Conservation (phyloP, 2,888 invertebrate genomes). For the Steinernema carpocapsae region DNA sequence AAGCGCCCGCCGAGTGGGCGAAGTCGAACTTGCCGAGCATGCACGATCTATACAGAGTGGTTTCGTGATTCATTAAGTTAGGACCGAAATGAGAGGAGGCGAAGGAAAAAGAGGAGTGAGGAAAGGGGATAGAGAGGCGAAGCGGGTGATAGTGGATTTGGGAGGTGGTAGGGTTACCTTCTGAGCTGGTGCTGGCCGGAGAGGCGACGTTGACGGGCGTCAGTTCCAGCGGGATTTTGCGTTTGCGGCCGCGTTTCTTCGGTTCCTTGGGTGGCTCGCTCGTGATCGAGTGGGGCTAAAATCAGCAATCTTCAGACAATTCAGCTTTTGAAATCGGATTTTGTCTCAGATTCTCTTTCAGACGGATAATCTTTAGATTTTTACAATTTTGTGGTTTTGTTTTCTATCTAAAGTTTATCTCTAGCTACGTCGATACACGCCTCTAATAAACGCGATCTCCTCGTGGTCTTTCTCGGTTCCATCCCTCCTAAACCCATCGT, state of each 20-base stretch:
- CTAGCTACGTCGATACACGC: too few species aligned
- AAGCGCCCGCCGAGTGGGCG: constrained; percentile 49
- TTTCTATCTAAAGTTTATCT: too few species aligned
- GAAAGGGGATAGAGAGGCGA: neutral
- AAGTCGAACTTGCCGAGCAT: constrained; percentile 36
- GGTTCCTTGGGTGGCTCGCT: neutral
- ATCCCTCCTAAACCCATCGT: too few species aligned
- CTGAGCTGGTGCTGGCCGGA: constrained; percentile 1
- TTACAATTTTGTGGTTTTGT: too few species aligned
- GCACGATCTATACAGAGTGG: constrained; percentile 10
- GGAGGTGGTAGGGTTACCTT: neutral
- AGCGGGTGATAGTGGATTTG: neutral
- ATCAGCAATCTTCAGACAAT: too few species aligned
- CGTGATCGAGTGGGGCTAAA: neutral
- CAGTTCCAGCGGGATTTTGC: neutral
- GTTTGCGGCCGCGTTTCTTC: constrained; percentile 16
- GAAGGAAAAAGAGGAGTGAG: neutral
- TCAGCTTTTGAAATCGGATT: too few species aligned
- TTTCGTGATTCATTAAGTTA: neutral
- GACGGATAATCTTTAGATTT: too few species aligned
- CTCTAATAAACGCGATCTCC: too few species aligned
- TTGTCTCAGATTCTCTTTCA: too few species aligned
- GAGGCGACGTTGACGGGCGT: neutral
- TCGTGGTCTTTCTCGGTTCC: too few species aligned
- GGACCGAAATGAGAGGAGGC: neutral